Evolutionary conservation across 2,888 invertebrate species (phyloP).

Genomic region (Synergus laeviventris): DNA sequence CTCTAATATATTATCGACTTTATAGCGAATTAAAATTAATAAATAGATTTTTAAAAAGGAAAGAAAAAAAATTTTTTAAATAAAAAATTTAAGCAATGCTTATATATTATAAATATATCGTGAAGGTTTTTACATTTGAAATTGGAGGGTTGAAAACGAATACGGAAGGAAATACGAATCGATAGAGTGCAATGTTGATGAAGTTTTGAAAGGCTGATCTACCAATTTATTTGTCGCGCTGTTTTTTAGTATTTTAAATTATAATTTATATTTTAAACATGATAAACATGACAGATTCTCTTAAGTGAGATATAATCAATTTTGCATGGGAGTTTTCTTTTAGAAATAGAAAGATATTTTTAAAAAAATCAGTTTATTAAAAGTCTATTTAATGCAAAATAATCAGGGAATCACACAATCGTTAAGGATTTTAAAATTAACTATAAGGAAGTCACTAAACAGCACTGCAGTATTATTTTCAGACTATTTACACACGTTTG

Average conservation of each 20-base stretch:
- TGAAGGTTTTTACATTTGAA: slow-evolving; percentile 33
- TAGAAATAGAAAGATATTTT: neutral
- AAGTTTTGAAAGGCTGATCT: neutral
- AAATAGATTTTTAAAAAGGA: neutral
- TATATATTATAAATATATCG: slow-evolving; percentile 17
- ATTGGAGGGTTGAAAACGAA: neutral
- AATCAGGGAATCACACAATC: neutral
- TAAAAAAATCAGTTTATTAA: neutral
- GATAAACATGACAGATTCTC: neutral
- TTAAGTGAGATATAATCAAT: neutral
- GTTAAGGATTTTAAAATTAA: neutral
- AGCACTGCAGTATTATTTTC: neutral
- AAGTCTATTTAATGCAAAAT: neutral
- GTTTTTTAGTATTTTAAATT: neutral
- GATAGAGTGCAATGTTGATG: slow-evolving; percentile 2
- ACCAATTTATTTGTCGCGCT: neutral
- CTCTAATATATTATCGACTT: neutral
- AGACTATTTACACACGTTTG: neutral
- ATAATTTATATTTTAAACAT: neutral
- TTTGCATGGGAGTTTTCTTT: neutral
- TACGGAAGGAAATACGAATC: neutral
- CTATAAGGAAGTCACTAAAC: neutral
- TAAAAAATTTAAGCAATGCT: neutral
- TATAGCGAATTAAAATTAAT: neutral
- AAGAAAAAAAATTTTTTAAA: slow-evolving; percentile 9